Base-by-base conservation (phyloP, 2,113 vertebrate genomes). In the Spheniscus mendiculus region DNA sequence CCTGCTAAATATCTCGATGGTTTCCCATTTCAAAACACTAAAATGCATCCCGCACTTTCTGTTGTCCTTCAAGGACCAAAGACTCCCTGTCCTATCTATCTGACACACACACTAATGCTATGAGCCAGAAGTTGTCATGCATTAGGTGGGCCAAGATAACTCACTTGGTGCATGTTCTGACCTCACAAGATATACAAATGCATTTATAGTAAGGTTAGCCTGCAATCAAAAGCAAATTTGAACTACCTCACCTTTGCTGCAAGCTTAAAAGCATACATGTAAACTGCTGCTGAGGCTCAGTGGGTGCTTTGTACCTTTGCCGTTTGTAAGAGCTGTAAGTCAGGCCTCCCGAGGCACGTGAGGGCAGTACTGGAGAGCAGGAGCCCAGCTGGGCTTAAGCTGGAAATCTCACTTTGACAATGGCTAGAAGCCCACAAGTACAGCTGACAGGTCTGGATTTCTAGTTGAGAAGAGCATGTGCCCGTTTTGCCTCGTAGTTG, bases 41-140 rank as follows among this genome's bases (percentile, higher is more conserved):
- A 72, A 38, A 86, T 32, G 5, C 5, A 32, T 73, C 17, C 36
- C 29, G 10, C 2, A 1, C 25, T 52, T 89, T 25, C 12, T 85
- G 2, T 34, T 52, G 25, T 44, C 25, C 15, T 83, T 65, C 16
- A 56, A 30, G 27, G 26, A n/a, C 8, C 5, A 5, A 36, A 38
- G 12, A 6, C 1, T 5, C 7, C 19, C 3, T 36, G 5, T 47
- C 27, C 27, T 34, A 6, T 34, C 27, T 34, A 5, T 34, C 18
- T 82, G 50, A 71, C 4, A 32, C 0, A 0, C 12, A 30, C 15
- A 29, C 8, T 52, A 56, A 17, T 2, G 1, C 34, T 66, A 17
- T 42, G 15, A 74, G 42, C 8, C n/a, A 84, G 50, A 47, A 81
- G 36, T 2, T 13, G 16, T 10, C 1, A 0, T 10, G 13, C 12